Evolutionary conservation across 2,888 invertebrate species (phyloP).

Genomic region (Pristionchus entomophagus): DNA sequence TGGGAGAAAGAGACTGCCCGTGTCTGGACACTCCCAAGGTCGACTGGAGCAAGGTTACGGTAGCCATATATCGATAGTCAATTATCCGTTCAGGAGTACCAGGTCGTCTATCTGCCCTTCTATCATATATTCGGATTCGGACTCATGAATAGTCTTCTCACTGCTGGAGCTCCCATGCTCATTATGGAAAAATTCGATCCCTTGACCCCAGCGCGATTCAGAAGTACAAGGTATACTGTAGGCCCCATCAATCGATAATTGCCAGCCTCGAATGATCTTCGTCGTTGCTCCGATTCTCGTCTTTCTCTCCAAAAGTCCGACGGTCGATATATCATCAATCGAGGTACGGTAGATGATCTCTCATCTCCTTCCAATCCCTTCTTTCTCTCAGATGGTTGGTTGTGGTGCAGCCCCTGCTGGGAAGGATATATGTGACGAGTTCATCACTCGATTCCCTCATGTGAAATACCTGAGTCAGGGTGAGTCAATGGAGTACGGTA

Average conservation of each 20-base stretch:
- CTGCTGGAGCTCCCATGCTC: conserved; percentile 52
- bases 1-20: neutral
- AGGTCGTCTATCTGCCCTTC: conserved; percentile 65
- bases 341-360: conserved; percentile 56
- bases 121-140: conserved; percentile 74
- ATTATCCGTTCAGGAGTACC: neutral
- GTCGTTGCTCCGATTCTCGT: conserved; percentile 88
- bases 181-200: conserved; percentile 68
- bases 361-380: neutral
- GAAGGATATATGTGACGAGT: conserved; percentile 66
- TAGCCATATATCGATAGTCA: neutral
- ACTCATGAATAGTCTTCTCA: conserved; percentile 54
- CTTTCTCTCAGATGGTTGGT: conserved; percentile 45
- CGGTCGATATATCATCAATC: conserved; percentile 85
- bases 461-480: conserved; percentile 53
- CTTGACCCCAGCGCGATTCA: conserved; percentile 66
- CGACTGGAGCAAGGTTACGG: conserved; percentile 26
- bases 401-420: conserved; percentile 69
- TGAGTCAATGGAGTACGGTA: neutral
- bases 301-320: conserved; percentile 83
- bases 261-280: conserved; percentile 82
- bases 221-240: conserved; percentile 58
- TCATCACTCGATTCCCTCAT: conserved; percentile 47
- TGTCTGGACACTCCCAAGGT: neutral
- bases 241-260: neutral